Percentiles rank a stretch among this genome's conserved stretches.
Evolutionary conservation across 2,797 vertebrate genomes (phyloP).

Genomic region (Ciconia nigra): DNA sequence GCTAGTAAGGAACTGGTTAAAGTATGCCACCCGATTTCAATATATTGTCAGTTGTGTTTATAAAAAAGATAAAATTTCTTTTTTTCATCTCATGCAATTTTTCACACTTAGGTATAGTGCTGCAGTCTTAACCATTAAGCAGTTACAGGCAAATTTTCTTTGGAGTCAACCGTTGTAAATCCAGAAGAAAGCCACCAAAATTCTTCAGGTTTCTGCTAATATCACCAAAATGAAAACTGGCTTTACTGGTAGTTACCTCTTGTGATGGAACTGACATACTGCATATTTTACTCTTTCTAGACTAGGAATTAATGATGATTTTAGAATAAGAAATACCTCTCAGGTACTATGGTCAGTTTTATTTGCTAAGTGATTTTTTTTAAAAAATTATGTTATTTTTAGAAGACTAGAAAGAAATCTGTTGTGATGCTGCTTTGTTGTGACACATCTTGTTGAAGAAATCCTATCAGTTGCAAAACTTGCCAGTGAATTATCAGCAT

Average conservation of each 20-base stretch:
- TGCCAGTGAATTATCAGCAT: not conserved
- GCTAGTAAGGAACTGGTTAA: not conserved
- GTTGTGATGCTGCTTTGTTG: not conserved
- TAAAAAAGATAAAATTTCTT: fast-evolving
- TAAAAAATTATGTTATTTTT: not conserved
- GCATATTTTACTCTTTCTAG: not conserved
- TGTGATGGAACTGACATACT: not conserved
- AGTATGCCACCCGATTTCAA: not conserved
- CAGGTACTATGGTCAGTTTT: not conserved
- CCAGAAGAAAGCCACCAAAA: not conserved
- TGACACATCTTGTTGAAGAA: not conserved
- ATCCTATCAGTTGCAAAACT: not conserved
- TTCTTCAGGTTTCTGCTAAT: not conserved
- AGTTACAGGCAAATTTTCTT: not conserved
- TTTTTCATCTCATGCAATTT: not conserved
- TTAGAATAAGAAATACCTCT: not conserved
- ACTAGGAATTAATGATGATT: not conserved
- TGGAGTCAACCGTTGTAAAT: not conserved
- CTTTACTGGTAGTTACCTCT: not conserved
- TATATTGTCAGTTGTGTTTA: not conserved
- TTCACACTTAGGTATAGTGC: not conserved
- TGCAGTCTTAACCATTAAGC: not conserved
- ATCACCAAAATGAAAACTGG: not conserved
- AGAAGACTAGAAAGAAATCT: not conserved
- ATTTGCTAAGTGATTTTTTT: not conserved